Conservation (phyloP, 2,113 vertebrate species). For the Phrynocephalus versicolor region DNA sequence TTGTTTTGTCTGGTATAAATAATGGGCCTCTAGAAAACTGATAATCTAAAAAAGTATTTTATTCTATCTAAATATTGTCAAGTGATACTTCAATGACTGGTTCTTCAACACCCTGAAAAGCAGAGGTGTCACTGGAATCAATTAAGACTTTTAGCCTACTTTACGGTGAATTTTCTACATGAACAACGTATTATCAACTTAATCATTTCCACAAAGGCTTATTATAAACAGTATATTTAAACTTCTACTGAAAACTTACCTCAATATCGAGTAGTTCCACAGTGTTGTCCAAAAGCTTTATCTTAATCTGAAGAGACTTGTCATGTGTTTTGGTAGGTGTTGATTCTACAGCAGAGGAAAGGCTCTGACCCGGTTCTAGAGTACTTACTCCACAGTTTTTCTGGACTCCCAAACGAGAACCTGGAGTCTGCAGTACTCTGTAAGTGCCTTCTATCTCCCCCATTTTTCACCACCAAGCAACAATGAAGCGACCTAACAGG, state of each 20-base stretch:
- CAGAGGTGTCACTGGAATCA: neutral
- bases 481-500: slow-evolving; percentile 16
- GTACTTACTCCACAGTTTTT: slow-evolving; percentile 85
- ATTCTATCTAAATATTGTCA: neutral
- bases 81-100: neutral
- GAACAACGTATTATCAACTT: neutral
- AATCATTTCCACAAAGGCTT: neutral
- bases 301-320: slow-evolving; percentile 76
- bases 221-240: neutral
- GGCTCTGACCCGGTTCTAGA: slow-evolving; percentile 86
- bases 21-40: neutral
- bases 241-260: slow-evolving; percentile 71
- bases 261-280: slow-evolving; percentile 85
- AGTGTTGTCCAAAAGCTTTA: slow-evolving; percentile 87
- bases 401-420: slow-evolving; percentile 84
- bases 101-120: neutral
- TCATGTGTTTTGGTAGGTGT: slow-evolving; percentile 54
- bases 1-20: neutral
- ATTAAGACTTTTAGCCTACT: neutral
- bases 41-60: neutral
- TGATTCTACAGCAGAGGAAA: slow-evolving; percentile 61
- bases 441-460: slow-evolving; percentile 93
- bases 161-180: neutral
- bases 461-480: slow-evolving; percentile 77
- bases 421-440: slow-evolving; percentile 86